phyloP scores from a whole-genome alignment of 1,140 invertebrate genomes.

The Scylla paramamosain region DNA sequence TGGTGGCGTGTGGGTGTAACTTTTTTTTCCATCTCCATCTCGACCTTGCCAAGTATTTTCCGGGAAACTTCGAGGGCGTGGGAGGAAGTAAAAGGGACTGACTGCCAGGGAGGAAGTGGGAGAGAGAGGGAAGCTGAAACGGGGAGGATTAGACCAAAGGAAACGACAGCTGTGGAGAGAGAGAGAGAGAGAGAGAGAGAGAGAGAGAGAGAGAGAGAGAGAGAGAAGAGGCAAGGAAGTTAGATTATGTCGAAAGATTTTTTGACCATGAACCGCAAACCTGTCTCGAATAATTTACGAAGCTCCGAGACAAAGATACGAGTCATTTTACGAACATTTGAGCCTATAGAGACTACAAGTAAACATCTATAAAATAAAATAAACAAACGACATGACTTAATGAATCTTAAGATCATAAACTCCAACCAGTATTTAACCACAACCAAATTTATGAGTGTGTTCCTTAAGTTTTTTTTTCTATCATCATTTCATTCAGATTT shows the following conservation, averaged over 20 bases:
- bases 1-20: neutral
- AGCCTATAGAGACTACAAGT: neutral
- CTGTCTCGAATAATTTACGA: neutral
- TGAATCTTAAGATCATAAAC: neutral
- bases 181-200: neutral
- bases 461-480: neutral
- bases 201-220: neutral
- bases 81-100: constrained; percentile 11
- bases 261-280: neutral
- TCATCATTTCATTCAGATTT: neutral
- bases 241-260: neutral
- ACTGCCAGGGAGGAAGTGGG: neutral
- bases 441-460: neutral
- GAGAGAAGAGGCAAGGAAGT: neutral
- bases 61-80: neutral
- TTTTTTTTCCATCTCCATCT: neutral
- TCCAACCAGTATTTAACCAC: neutral
- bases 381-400: neutral
- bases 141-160: neutral
- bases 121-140: neutral
- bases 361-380: neutral
- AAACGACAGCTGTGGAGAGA: neutral
- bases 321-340: neutral
- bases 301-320: neutral
- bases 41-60: constrained; percentile 3